Evolutionary conservation across 2,888 invertebrate genomes (phyloP), one percentile per base, ranked within the genome.

Genomic region (Liopterus haemorrhoidalis): DNA sequence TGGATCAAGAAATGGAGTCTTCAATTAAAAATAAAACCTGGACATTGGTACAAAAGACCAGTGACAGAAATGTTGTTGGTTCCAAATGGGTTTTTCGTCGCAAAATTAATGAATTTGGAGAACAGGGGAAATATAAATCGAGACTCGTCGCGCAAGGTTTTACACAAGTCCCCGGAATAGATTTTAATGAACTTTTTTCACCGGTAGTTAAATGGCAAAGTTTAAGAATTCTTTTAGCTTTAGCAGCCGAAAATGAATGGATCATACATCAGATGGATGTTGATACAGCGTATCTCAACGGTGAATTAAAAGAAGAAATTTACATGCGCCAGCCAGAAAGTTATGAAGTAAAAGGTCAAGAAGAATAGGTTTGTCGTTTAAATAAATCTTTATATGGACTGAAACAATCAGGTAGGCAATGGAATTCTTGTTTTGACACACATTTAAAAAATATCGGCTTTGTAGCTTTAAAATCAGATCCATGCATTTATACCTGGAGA

Each of bases 141-240:
- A 20, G 22, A 37, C 37, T 37, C 24, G 37, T 37, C 18, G 22
- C 37, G n/a, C 37, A 37, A 37, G 24, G 37, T 11, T 37, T 12
- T 14, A 9, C 21, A 4, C 37, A 37, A 22, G 14, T 37, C 21
- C 37, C 37, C 12, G 37, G 21, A 9, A 37, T 37, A 21, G 22
- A 37, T 2, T 37, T 12, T 37, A 11, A 41, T 20, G 31, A 41
- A 20, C 11, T 14, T 20, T 31, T 31, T 31, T 28, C 31, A 41
- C 41, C 41, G 16, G 41, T 41, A 14, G 41, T 31, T 2, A 41
- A 30, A 31, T 30, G 22, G 30, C 31, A 21, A 22, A 42, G 43
- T 8, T 19, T 48, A 11, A 21, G 48, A 12, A 22, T 41, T 2
- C 15, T 48, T 14, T n/a, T 48, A 4, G 40, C 48, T 8, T 30